Percentiles rank a stretch among this genome's conserved stretches.
Evolutionary conservation across 1,140 invertebrate species (phyloP).

Genomic region (Grapholita molesta): DNA sequence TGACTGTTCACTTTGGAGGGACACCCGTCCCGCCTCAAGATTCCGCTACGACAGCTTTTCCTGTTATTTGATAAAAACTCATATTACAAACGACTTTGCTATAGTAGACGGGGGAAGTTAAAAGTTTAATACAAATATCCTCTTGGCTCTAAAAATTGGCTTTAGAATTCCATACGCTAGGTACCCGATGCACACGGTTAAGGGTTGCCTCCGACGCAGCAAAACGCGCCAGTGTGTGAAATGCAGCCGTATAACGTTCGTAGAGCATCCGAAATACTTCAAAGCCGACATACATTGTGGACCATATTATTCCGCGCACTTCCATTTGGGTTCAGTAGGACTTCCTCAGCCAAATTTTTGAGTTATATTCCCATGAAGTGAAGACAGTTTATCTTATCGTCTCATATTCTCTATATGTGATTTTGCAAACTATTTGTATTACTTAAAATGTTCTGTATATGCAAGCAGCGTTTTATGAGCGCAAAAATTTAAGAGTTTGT

Average conservation of each 20-base stretch:
- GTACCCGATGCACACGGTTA: constrained; percentile 23
- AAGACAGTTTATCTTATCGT: constrained; percentile 61
- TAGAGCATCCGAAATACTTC: constrained; percentile 51
- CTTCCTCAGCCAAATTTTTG: constrained; percentile 63
- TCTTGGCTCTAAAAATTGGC: constrained; percentile 7
- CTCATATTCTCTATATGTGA: constrained; percentile 53
- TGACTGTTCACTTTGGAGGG: constrained; percentile 20
- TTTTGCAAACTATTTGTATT: constrained; percentile 43
- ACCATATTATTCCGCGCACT: constrained; percentile 51
- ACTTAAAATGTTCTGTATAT: constrained; percentile 56
- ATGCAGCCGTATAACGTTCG: constrained; percentile 48
- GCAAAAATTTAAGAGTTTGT: too few relatives aligned
- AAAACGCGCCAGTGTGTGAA: constrained; percentile 35
- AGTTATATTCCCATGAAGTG: constrained; percentile 61
- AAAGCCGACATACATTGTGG: constrained; percentile 56
- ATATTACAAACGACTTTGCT: neutral
- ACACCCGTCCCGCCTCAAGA: neutral
- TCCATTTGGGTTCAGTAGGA: constrained; percentile 48
- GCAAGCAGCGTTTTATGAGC: too few relatives aligned
- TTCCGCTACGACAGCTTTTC: neutral
- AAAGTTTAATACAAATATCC: neutral
- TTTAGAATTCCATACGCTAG: constrained; percentile 24
- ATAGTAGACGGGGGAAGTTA: neutral
- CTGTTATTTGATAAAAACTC: neutral
- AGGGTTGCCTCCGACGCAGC: constrained; percentile 16